Percentiles rank a stretch among this genome's conserved stretches.
Evolutionary conservation across 2,113 vertebrate genomes (phyloP).

Genomic region (Mustelus asterias): DNA sequence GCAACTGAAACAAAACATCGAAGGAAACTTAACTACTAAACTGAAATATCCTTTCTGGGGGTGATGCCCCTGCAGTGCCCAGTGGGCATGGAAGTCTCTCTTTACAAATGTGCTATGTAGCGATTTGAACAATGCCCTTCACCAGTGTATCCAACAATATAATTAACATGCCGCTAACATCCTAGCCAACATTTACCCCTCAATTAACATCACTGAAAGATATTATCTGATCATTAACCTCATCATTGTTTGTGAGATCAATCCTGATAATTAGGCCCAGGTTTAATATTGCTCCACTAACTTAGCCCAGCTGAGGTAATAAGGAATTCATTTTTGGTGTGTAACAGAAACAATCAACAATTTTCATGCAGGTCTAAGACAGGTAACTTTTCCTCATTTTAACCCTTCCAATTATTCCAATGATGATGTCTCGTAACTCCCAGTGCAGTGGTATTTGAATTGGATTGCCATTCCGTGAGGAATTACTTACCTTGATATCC

Average conservation of each 20-base stretch:
- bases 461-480: too few species aligned
- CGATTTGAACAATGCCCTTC: neutral
- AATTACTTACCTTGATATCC: too few species aligned
- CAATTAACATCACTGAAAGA: neutral
- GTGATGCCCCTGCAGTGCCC: too few species aligned
- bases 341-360: neutral
- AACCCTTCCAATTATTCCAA: neutral
- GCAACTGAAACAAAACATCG: too few species aligned
- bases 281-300: neutral
- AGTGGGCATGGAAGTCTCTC: neutral
- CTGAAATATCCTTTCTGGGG: too few species aligned
- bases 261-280: neutral
- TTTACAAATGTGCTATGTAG: neutral
- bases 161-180: too few species aligned
- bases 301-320: neutral
- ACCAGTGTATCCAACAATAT: neutral
- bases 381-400: neutral
- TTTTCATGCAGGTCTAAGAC: neutral
- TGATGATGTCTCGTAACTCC: neutral
- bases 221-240: neutral
- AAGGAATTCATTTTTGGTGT: neutral
- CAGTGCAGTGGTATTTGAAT: too few species aligned
- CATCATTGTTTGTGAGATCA: neutral
- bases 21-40: too few species aligned
- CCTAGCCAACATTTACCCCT: neutral